Conservation (phyloP, 64 coral and sea anemone species). For the Acropora tenuis region DNA sequence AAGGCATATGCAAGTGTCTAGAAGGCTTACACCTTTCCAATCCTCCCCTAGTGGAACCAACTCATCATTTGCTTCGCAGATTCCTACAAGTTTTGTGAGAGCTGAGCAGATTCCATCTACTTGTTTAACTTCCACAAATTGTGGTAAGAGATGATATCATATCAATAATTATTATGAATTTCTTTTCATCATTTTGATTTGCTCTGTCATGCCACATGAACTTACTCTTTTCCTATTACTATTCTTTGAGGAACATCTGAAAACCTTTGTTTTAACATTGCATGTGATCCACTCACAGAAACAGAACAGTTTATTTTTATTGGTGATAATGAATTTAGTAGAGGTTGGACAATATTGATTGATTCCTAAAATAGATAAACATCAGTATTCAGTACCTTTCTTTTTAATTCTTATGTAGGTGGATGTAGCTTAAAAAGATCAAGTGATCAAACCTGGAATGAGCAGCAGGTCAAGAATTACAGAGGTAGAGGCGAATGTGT, state of each 20-base stretch:
- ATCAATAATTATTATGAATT: too few relatives aligned
- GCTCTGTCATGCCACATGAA: not conserved
- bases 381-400: not conserved
- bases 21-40: not conserved
- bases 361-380: not conserved
- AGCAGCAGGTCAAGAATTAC: constrained; percentile 13
- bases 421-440: constrained; percentile 5
- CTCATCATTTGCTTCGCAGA: not conserved
- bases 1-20: not conserved
- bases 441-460: not conserved
- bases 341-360: too few relatives aligned
- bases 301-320: too few relatives aligned
- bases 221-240: too few relatives aligned
- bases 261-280: too few relatives aligned
- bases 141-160: not conserved
- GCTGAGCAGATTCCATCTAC: not conserved
- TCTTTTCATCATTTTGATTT: not conserved
- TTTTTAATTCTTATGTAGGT: not conserved
- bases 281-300: too few relatives aligned
- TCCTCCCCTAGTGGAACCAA: not conserved
- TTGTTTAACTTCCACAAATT: not conserved
- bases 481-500: not conserved
- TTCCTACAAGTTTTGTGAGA: not conserved
- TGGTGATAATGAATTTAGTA: too few relatives aligned
- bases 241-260: too few relatives aligned